Conservation (phyloP, 2,113 vertebrate genomes). For the Hiodon tergisus region DNA sequence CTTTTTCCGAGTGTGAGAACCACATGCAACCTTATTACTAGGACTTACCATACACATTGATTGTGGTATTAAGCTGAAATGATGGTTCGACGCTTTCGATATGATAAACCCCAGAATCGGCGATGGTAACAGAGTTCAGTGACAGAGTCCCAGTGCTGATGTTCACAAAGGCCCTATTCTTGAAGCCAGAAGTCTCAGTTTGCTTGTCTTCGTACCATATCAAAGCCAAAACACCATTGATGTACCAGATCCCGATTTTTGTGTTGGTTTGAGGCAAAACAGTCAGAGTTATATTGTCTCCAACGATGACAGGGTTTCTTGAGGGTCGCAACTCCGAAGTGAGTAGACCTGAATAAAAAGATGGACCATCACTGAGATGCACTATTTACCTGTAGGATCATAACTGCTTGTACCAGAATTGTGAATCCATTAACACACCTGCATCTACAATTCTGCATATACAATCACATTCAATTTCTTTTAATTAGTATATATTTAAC, state of each 20-base stretch:
- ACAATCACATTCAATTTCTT: too few relatives aligned
- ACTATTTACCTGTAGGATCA: background rate
- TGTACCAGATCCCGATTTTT: constrained; percentile 36
- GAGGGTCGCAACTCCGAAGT: constrained; percentile 39
- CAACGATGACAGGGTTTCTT: constrained; percentile 32
- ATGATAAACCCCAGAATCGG: constrained; percentile 44
- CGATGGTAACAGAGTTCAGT: constrained; percentile 32
- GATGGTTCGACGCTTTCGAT: constrained; percentile 30
- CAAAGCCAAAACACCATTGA: constrained; percentile 34
- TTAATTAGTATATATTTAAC: too few relatives aligned
- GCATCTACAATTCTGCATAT: too few relatives aligned
- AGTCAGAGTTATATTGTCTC: constrained; percentile 37
- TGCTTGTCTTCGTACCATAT: constrained; percentile 33
- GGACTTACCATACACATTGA: constrained; percentile 44
- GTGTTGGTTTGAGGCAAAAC: constrained; percentile 23
- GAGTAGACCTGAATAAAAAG: constrained; percentile 6
- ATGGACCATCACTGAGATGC: background rate
- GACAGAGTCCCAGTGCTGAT: constrained; percentile 37
- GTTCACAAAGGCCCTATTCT: constrained; percentile 33
- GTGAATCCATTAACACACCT: background rate
- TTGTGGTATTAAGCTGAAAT: background rate
- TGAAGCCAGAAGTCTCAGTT: constrained; percentile 26
- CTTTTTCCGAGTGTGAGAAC: too few relatives aligned
- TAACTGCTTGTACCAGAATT: background rate
- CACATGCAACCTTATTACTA: too few relatives aligned